Conservation (phyloP, 2,888 invertebrate species). For the Pseudanteris insignis region DNA sequence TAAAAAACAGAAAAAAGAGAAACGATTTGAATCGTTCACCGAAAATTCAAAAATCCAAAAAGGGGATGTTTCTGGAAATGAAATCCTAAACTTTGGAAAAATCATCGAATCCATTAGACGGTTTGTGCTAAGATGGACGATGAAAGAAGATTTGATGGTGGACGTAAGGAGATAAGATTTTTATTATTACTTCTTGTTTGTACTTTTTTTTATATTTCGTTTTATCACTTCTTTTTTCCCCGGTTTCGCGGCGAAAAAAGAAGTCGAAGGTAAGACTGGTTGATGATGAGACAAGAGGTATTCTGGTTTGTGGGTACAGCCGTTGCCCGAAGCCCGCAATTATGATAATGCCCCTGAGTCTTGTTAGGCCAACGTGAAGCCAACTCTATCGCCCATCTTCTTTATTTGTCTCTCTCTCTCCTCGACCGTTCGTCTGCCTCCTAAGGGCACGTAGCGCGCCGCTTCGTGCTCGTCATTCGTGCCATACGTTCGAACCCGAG, state of each 20-base stretch:
- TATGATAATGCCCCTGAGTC: slow-evolving; percentile 66
- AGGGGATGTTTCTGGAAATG: neutral
- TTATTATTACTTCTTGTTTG: too few relatives aligned
- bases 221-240: neutral
- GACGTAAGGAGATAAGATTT: slow-evolving; percentile 52
- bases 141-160: slow-evolving; percentile 47
- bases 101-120: slow-evolving; percentile 49
- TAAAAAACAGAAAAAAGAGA: too few relatives aligned
- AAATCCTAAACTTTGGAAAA: slow-evolving; percentile 33
- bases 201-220: too few relatives aligned
- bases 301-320: slow-evolving; percentile 67
- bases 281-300: slow-evolving; percentile 61
- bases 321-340: slow-evolving; percentile 66
- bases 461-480: slow-evolving; percentile 8
- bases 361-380: slow-evolving; percentile 63
- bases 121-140: slow-evolving; percentile 49
- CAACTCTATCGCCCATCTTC: slow-evolving; percentile 59
- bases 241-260: slow-evolving; percentile 3
- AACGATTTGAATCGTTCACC: too few relatives aligned
- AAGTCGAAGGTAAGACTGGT: slow-evolving; percentile 50
- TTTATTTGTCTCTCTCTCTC: slow-evolving; percentile 37
- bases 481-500: slow-evolving; percentile 15
- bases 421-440: slow-evolving; percentile 3
- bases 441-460: neutral
- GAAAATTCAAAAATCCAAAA: too few relatives aligned